phyloP scores from a whole-genome alignment of 2,888 invertebrate genomes.

The Drosophila crucigera region DNA sequence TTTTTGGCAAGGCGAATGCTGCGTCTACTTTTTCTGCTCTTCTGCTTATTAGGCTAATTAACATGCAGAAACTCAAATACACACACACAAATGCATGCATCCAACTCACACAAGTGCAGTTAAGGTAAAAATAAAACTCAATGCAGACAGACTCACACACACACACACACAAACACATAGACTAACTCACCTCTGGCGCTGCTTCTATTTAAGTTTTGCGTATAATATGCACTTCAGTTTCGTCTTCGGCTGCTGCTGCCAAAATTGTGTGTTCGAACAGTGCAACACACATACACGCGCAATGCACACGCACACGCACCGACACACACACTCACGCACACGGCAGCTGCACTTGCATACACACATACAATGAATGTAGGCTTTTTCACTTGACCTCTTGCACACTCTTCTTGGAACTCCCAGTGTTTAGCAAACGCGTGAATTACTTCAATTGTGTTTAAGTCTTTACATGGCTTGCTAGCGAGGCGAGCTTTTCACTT shows the following conservation, averaged over 20 bases:
- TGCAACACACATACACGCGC: conserved; percentile 32
- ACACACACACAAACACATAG: conserved; percentile 9
- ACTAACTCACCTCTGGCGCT: conserved; percentile 45
- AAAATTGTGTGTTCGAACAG: conserved; percentile 53
- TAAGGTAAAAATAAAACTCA: conserved; percentile 52
- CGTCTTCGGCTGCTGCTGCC: conserved; percentile 44
- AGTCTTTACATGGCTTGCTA: conserved; percentile 54
- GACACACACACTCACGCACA: conserved; percentile 26
- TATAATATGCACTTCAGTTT: conserved; percentile 52
- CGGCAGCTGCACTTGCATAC: conserved; percentile 56
- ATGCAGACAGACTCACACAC: conserved; percentile 8
- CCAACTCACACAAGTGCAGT: conserved; percentile 16
- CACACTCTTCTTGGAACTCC: conserved; percentile 19
- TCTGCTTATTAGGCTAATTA: conserved; percentile 50
- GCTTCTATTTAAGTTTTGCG: conserved; percentile 55
- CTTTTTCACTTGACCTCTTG: conserved; percentile 55
- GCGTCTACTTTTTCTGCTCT: conserved; percentile 6
- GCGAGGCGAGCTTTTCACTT: conserved; percentile 56
- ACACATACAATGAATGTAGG: conserved; percentile 36
- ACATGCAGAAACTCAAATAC: conserved; percentile 17
- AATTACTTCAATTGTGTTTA: conserved; percentile 29
- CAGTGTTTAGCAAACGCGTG: conserved; percentile 18
- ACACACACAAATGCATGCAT: conserved; percentile 1
- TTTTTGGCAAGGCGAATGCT: conserved; percentile 50
- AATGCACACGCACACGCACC: conserved; percentile 39